These are phyloP conservation scores for Actenoides lindsayi DNA, from an alignment of 2,113 vertebrate species.

Conservation along the genomic window DNA sequence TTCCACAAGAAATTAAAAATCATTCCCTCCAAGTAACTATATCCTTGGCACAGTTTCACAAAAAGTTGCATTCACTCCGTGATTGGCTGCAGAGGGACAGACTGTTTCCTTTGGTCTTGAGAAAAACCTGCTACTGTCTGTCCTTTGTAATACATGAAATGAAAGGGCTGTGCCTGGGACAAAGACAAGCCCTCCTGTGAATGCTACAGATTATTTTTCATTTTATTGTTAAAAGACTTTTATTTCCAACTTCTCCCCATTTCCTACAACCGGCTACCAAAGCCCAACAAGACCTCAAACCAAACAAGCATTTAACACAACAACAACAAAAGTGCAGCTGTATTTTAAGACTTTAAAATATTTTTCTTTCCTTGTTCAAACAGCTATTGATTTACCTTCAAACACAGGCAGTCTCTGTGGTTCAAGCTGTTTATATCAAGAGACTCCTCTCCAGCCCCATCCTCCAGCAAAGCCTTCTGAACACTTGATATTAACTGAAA, in stretches of 20 bases:
- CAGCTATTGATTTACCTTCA: background rate
- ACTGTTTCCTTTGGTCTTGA: background rate
- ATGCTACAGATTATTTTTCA: background rate
- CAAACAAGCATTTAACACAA: background rate
- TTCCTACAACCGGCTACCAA: background rate
- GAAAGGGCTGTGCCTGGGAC: background rate
- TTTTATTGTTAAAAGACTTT: background rate
- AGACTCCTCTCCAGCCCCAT: background rate
- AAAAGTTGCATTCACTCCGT: background rate
- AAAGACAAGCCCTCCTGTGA: background rate
- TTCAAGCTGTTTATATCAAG: background rate
- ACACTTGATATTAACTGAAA: background rate
- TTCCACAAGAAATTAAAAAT: slow-evolving; percentile 10
- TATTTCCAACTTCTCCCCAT: background rate
- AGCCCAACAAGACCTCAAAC: background rate
- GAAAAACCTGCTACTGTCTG: background rate
- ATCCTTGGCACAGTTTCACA: background rate
- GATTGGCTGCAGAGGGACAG: background rate
- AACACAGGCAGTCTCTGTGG: background rate
- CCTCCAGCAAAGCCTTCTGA: background rate
- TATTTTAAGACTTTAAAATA: background rate
- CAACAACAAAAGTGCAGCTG: background rate
- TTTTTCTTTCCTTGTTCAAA: background rate
- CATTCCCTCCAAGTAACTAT: background rate
- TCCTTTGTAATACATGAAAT: background rate